phyloP scores from a whole-genome alignment of 2,113 vertebrate genomes.

The Mola mola region DNA sequence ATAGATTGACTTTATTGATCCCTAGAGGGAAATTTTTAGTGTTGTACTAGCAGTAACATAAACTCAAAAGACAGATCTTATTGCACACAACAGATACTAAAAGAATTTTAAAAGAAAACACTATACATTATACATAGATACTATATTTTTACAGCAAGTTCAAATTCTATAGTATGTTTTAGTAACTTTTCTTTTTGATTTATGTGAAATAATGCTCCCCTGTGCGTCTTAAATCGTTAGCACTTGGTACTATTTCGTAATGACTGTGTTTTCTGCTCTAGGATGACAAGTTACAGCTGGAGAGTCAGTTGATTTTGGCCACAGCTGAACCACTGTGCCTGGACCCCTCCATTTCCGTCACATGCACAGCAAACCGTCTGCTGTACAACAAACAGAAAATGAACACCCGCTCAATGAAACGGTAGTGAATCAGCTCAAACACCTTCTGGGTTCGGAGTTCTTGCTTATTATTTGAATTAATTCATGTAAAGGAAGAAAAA shows the following conservation, averaged over 20 bases:
- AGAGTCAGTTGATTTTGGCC: slow-evolving; percentile 96
- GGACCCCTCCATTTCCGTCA: slow-evolving; percentile 96
- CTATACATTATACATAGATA: background rate
- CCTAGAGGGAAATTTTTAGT: no score
- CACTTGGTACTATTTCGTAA: background rate
- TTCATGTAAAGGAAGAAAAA: background rate
- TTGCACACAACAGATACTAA: no score
- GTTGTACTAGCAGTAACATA: no score
- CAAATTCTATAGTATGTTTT: background rate
- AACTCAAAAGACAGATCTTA: no score
- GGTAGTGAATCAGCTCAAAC: slow-evolving; percentile 70
- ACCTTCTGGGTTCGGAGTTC: background rate
- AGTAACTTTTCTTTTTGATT: background rate
- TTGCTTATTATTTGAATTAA: no score
- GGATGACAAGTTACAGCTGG: slow-evolving; percentile 97
- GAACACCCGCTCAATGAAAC: slow-evolving; percentile 96
- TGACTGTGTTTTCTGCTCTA: slow-evolving; percentile 56
- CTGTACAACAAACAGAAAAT: slow-evolving; percentile 98
- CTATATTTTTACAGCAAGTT: background rate
- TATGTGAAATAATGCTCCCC: background rate
- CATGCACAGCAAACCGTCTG: slow-evolving; percentile 94
- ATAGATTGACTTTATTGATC: no score
- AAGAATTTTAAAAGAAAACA: no score
- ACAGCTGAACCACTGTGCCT: slow-evolving; percentile 97
- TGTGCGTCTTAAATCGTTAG: background rate